Evolutionary conservation across 2,888 invertebrate genomes (phyloP), one percentile per base, ranked within the genome.

Genomic region (Cryptocheilus praepositus): DNA sequence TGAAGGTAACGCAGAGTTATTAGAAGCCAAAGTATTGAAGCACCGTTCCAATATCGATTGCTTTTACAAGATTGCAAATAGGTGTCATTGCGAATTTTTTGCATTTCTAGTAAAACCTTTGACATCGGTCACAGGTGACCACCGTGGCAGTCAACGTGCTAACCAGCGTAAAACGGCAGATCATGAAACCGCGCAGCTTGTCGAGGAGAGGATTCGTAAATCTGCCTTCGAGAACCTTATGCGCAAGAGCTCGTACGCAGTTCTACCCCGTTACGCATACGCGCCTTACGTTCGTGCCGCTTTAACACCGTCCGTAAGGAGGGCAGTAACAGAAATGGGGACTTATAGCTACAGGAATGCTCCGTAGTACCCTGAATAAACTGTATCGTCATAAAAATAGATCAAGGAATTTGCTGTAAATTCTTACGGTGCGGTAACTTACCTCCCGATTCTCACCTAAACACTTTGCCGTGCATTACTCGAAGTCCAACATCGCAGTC

Each of bases 301-400:
- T 76, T 76, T 74, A 77, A 77, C 71, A 63, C 62, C 64, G 67
- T 53, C 61, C 16, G 54, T 71, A 74, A 77, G 74, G 76, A 71
- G 77, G 71, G 68, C 74, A 76, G 71, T 71, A 74, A 74, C 69
- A 76, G 77, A 77, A 76, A 77, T 71, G 74, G 69, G 77, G 71
- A 71, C 63, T 69, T 69, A 65, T 71, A 59, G 67, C 77, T 59
- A 61, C 66, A 43, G 67, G 62, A 64, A 64, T 61, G 61, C 63
- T 75, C 51, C 36, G 36, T 4, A 36, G 36, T 36, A 36, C 36
- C 66, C 63, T 61, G 66, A 64, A 65, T 64, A 62, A 52, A 28
- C 56, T 56, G 57, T 25, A 22, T 28, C 54, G 45, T 53, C 61
- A 58, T 52, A 68, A 73, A 71, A 71, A 76, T 76, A 57, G 61